Conservation (phyloP, 2,113 vertebrate genomes). For the Ctenodactylus gundi region DNA sequence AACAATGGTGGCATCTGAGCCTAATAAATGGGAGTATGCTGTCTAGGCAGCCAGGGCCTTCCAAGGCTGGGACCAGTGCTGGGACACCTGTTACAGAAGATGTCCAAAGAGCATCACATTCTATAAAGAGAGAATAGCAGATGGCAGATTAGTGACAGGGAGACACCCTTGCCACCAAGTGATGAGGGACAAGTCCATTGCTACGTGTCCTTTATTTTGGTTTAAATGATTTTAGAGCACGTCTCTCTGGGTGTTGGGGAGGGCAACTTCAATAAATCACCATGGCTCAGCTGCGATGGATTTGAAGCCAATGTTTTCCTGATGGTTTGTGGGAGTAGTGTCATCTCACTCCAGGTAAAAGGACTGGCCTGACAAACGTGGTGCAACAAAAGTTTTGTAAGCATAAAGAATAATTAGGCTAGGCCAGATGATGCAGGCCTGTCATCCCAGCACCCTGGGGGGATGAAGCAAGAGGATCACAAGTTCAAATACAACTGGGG, state of each 20-base stretch:
- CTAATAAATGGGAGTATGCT: no score
- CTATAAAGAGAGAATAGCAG: not conserved
- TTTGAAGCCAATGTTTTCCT: not conserved
- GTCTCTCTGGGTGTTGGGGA: not conserved
- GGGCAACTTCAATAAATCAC: not conserved
- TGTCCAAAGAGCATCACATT: not conserved
- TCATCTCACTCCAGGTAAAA: not conserved
- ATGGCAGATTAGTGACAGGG: not conserved
- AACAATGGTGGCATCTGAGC: no score
- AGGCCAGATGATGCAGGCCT: no score
- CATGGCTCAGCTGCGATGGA: not conserved
- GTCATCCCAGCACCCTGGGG: no score
- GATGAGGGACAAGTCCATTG: not conserved
- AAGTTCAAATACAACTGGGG: no score
- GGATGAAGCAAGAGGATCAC: no score
- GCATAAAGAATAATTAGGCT: not conserved
- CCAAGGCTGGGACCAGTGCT: no score
- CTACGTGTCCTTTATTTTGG: not conserved
- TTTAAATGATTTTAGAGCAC: not conserved
- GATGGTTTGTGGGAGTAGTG: not conserved
- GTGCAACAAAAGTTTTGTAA: not conserved
- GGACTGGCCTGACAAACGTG: not conserved
- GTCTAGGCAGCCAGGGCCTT: no score
- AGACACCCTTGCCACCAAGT: not conserved
- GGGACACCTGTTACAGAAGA: no score